A percentile compares a stretch with the other conserved stretches of the same genome.
Evolutionary conservation across 2,113 vertebrate genomes (phyloP).

Genomic region (Crypturellus undulatus): DNA sequence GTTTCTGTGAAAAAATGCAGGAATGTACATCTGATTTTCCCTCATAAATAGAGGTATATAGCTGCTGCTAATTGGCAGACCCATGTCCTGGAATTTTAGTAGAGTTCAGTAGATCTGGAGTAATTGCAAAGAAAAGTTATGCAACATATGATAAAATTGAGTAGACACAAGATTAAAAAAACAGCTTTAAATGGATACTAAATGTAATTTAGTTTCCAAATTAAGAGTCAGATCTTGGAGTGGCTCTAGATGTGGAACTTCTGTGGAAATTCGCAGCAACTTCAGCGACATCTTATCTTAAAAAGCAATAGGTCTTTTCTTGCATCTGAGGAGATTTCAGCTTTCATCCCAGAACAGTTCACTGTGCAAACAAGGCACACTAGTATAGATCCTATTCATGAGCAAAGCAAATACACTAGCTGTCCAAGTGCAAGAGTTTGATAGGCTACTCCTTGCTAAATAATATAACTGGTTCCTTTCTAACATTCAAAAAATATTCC

Average conservation of each 20-base stretch:
- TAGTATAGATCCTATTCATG: background rate
- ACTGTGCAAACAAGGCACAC: background rate
- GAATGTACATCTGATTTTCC: slow-evolving; percentile 4
- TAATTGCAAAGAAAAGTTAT: background rate
- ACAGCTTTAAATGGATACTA: background rate
- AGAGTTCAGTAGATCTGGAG: background rate
- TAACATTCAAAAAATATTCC: background rate
- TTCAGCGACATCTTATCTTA: background rate
- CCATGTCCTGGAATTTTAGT: background rate
- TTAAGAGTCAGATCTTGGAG: background rate
- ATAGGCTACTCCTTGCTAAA: background rate
- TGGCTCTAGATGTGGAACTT: background rate
- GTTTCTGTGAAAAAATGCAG: background rate
- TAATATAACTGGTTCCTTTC: background rate
- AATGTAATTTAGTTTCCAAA: background rate
- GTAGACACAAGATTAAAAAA: background rate
- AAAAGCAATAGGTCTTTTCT: background rate
- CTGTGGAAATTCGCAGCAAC: background rate
- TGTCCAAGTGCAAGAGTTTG: background rate
- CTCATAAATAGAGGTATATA: background rate
- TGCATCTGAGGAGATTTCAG: background rate
- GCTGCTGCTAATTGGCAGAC: background rate
- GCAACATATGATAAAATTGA: background rate
- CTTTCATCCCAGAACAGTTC: background rate
- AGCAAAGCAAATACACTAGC: background rate